Percentiles rank a stretch among this genome's conserved stretches.
Evolutionary conservation across 2,888 invertebrate species (phyloP).

Genomic region (Craniophora ligustri): DNA sequence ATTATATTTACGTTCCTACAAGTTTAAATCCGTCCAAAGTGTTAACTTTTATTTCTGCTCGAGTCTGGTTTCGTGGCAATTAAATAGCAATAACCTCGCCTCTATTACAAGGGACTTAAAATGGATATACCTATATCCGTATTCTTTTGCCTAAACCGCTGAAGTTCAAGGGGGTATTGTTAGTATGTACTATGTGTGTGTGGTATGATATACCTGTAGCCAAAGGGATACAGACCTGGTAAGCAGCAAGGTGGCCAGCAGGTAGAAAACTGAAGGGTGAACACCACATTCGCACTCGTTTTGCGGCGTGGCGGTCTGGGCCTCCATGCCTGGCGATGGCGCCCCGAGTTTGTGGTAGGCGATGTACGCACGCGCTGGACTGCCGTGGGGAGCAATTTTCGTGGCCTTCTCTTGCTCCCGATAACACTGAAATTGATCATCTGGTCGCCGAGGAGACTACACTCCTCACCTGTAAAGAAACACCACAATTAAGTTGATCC

Average conservation of each 20-base stretch:
- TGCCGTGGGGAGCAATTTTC: slow-evolving; percentile 86
- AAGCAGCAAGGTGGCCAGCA: slow-evolving; percentile 89
- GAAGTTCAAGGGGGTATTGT: too few relatives aligned
- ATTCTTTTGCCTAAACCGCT: too few relatives aligned
- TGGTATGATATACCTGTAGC: too few relatives aligned
- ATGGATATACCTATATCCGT: too few relatives aligned
- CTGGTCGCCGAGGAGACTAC: slow-evolving; percentile 77
- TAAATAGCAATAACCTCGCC: too few relatives aligned
- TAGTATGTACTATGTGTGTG: too few relatives aligned
- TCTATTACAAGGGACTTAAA: too few relatives aligned
- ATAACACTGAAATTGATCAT: slow-evolving; percentile 80
- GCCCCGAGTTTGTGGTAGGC: slow-evolving; percentile 90
- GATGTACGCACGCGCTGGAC: slow-evolving; percentile 88
- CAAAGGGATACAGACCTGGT: slow-evolving; percentile 73
- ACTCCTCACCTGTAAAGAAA: slow-evolving; percentile 70
- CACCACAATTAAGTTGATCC: slow-evolving; percentile 1
- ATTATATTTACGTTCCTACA: too few relatives aligned
- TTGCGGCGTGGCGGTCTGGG: slow-evolving; percentile 84
- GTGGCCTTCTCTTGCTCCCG: slow-evolving; percentile 74
- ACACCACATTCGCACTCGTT: slow-evolving; percentile 90
- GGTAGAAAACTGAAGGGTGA: slow-evolving; percentile 90
- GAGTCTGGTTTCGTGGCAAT: too few relatives aligned
- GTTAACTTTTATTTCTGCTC: too few relatives aligned
- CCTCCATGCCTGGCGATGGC: slow-evolving; percentile 80
- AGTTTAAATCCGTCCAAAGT: too few relatives aligned